Evolutionary conservation across 2,888 invertebrate species (phyloP).

Genomic region (Harmothoe impar): DNA sequence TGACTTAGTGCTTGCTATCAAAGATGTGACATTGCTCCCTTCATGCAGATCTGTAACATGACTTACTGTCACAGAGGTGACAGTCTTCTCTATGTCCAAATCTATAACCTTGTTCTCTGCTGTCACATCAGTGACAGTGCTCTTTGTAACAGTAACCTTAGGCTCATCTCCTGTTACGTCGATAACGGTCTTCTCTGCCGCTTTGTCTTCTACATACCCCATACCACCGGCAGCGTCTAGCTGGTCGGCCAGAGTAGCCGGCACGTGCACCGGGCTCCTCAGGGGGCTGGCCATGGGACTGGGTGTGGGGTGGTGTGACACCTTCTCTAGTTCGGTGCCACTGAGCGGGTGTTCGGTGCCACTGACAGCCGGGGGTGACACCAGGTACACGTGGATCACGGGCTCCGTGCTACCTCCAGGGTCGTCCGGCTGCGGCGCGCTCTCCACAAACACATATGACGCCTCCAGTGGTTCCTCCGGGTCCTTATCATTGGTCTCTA

Average conservation of each 20-base stretch:
- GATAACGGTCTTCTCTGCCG: neutral
- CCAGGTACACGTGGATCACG: slow-evolving; percentile 53
- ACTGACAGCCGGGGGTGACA: slow-evolving; percentile 1
- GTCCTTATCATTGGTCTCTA: neutral
- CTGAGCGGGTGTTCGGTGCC: neutral
- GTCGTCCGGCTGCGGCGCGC: neutral
- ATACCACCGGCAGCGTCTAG: too few species aligned
- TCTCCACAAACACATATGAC: slow-evolving; percentile 35
- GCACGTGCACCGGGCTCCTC: neutral
- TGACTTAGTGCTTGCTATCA: neutral
- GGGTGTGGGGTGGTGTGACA: slow-evolving; percentile 14
- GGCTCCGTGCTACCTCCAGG: neutral
- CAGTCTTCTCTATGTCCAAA: neutral
- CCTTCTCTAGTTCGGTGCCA: neutral
- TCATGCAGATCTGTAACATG: neutral
- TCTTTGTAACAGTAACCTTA: neutral
- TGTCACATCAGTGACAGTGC: neutral
- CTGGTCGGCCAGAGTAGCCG: neutral
- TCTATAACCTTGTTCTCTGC: neutral
- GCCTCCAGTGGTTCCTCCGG: neutral
- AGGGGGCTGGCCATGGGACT: neutral
- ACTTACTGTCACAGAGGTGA: neutral
- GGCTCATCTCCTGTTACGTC: neutral
- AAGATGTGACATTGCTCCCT: neutral
- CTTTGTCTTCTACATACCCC: too few species aligned